These are phyloP conservation scores for Oceanodroma leucorhoa DNA, from an alignment of 2,797 vertebrate species.

Conservation along the genomic window DNA sequence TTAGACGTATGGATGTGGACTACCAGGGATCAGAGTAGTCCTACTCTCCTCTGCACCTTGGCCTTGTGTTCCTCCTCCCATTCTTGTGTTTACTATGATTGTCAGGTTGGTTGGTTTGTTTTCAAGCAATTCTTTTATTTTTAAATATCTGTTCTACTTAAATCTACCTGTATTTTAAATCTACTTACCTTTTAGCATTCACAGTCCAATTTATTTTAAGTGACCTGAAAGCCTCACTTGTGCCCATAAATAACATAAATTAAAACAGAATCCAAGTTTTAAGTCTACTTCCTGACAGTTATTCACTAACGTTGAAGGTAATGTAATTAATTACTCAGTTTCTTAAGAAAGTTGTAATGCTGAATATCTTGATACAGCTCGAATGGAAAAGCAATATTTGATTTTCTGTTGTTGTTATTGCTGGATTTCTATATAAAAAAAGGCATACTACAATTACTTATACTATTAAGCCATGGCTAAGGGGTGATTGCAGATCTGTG, in stretches of 20 bases:
- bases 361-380: neutral
- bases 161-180: neutral
- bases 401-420: neutral
- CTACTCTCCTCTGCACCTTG: neutral
- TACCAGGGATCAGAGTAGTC: neutral
- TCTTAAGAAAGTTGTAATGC: neutral
- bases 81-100: neutral
- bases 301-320: neutral
- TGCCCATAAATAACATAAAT: conserved; percentile 10
- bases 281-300: conserved; percentile 17
- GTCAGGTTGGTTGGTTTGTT: neutral
- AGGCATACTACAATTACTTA: neutral
- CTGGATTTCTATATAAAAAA: neutral
- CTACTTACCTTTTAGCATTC: neutral
- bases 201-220: neutral
- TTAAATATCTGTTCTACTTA: neutral
- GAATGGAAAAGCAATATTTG: neutral
- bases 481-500: conserved; percentile 32
- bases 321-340: conserved; percentile 12
- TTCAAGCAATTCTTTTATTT: neutral
- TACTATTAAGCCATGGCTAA: neutral
- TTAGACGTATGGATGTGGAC: neutral
- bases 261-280: conserved; percentile 24
- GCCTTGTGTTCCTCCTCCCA: neutral
- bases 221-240: neutral